These are phyloP conservation scores for Gobionotothen gibberifrons DNA, from an alignment of 2,797 vertebrate species.

Conservation along the genomic window DNA sequence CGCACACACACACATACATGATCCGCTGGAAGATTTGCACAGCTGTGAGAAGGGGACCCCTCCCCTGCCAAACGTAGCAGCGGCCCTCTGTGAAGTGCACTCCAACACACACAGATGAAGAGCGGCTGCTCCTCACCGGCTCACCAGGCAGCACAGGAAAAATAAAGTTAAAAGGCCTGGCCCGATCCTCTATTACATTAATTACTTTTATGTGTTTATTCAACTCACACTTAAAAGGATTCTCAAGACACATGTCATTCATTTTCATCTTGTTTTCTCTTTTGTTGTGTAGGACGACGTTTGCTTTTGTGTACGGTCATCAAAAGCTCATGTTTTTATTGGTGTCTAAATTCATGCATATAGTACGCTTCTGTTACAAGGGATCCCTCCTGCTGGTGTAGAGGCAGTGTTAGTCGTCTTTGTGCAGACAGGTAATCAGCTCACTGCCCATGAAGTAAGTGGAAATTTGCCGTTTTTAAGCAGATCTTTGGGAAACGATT, in stretches of 20 bases:
- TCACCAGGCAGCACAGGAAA: conserved; percentile 64
- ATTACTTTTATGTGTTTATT: conserved; percentile 68
- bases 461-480: conserved; percentile 68
- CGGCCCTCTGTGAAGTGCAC: conserved; percentile 73
- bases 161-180: conserved; percentile 67
- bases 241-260: conserved; percentile 24
- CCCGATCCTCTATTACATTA: conserved; percentile 55
- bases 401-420: conserved; percentile 4
- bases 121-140: conserved; percentile 47
- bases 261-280: conserved; percentile 34
- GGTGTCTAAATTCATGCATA: conserved; percentile 3
- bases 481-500: conserved; percentile 67
- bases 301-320: conserved; percentile 8
- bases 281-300: neutral
- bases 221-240: conserved; percentile 45
- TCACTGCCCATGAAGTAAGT: conserved; percentile 51
- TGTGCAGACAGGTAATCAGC: conserved; percentile 48
- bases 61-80: conserved; percentile 77
- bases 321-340: neutral
- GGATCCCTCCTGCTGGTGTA: neutral
- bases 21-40: conserved; percentile 86
- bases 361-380: neutral
- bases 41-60: conserved; percentile 84
- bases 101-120: conserved; percentile 73
- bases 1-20: conserved; percentile 39